Base-by-base conservation (phyloP, 2,888 invertebrate genomes). In the Napeogenes sylphis region DNA sequence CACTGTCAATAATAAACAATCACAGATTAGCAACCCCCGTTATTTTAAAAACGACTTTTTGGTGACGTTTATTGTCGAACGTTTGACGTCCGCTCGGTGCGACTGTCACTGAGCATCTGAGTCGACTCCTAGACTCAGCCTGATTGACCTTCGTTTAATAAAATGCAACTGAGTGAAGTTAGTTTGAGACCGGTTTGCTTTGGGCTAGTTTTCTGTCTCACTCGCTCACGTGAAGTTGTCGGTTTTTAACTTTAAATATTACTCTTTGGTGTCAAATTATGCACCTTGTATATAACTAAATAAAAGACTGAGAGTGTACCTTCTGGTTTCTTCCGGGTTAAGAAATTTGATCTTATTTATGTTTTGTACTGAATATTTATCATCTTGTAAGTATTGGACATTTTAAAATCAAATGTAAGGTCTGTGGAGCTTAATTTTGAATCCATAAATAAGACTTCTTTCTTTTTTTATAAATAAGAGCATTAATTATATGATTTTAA, bases 81-180 rank as follows among this genome's bases (percentile, higher is more conserved):
- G 57, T 57, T 79, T 72, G 65, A 69, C 85, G 81, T 74, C 77
- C 78, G 71, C 56, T 56, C 76, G 12, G 68, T 51, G 21, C 70
- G 61, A 59, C 45, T 61, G 74, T 67, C 72, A 68, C 70, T 68
- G 69, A 73, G 81, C 81, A 79, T 81, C 83, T 84, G 82, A 78
- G 72, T 61, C 70, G 70, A 67, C 62, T 63, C 42, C 60, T 68
- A 67, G 70, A 69, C 70, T 69, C 63, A 63, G 66, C 65, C 63
- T 61, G 66, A 67, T 78, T 88, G 88, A 88, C 89, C 89, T 89
- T 89, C 89, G 81, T 68, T 70, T 78, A 83, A 82, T 82, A 78
- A 83, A 83, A 81, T 77, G 79, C 78, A 77, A 73, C 73, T 70
- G 75, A 76, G 80, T 83, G 85, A 88, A 88, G 87, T 87, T 87